These are phyloP conservation scores for Drosophila tsacasi DNA, from an alignment of 1,140 invertebrate species.

Conservation along the genomic window DNA sequence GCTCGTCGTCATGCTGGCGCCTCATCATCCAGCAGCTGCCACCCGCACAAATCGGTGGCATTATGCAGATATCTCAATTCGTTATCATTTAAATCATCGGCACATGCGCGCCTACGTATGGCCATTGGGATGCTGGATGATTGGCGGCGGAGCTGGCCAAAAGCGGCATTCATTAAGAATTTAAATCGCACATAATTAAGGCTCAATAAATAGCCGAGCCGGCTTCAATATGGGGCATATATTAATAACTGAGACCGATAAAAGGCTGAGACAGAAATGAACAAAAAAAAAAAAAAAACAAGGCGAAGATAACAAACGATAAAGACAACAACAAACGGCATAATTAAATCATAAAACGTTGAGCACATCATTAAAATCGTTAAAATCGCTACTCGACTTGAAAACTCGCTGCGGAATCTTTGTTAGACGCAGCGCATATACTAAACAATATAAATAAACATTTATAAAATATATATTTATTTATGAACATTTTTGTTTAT, in stretches of 20 bases:
- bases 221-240: slow-evolving; percentile 75
- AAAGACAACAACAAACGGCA: slow-evolving; percentile 65
- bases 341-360: slow-evolving; percentile 82
- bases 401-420: slow-evolving; percentile 49
- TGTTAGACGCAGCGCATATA: slow-evolving; percentile 28
- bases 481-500: slow-evolving; percentile 77
- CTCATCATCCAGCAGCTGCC: slow-evolving; percentile 17
- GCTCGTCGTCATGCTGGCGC: slow-evolving; percentile 35
- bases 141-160: slow-evolving; percentile 38
- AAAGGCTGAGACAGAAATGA: slow-evolving; percentile 27
- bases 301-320: slow-evolving; percentile 49
- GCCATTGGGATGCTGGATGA: slow-evolving; percentile 18
- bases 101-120: slow-evolving; percentile 59
- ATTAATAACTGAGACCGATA: slow-evolving; percentile 45
- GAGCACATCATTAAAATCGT: slow-evolving; percentile 82
- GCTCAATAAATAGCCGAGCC: slow-evolving; percentile 72
- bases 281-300: slow-evolving; percentile 28
- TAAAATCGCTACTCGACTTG: slow-evolving; percentile 79
- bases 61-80: slow-evolving; percentile 69
- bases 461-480: slow-evolving; percentile 70
- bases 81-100: slow-evolving; percentile 79
- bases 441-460: slow-evolving; percentile 51
- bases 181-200: slow-evolving; percentile 82
- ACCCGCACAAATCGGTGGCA: slow-evolving; percentile 32
- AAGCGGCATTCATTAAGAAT: slow-evolving; percentile 80